phyloP scores from a whole-genome alignment of 2,113 vertebrate species.

The Trichechus manatus region DNA sequence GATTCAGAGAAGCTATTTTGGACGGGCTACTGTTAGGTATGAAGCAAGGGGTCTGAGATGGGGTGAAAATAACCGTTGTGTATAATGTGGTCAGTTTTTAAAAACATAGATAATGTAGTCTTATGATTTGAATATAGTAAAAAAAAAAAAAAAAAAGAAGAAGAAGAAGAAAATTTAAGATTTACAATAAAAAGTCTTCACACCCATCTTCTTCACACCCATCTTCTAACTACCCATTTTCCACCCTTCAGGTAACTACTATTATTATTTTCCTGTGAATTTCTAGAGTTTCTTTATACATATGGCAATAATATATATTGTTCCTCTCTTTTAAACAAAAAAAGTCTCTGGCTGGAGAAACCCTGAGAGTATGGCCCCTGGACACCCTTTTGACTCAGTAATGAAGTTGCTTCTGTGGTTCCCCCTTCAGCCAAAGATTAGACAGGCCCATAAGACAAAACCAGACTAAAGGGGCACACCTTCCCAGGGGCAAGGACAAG shows the following conservation, averaged over 20 bases:
- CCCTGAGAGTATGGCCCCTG: no score
- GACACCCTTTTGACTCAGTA: no score
- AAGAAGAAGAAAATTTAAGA: not conserved
- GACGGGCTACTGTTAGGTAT: not conserved
- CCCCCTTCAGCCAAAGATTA: no score
- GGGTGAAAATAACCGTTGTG: not conserved
- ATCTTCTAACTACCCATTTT: not conserved
- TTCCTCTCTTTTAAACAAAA: constrained; percentile 2
- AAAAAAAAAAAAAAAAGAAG: no score
- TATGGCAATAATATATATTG: not conserved
- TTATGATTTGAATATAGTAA: not conserved
- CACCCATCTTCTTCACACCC: not conserved
- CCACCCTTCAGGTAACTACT: not conserved
- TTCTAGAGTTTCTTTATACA: not conserved
- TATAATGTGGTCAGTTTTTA: not conserved
- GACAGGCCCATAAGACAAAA: no score
- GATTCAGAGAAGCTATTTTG: not conserved
- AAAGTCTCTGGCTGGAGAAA: no score
- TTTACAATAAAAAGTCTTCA: not conserved
- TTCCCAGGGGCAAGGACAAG: no score
- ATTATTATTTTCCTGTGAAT: constrained; percentile 28
- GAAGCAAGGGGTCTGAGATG: not conserved
- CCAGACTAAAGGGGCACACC: no score
- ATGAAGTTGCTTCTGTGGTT: no score
- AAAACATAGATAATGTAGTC: not conserved